Percentiles rank a stretch among this genome's conserved stretches.
Conservation (phyloP, 2,888 invertebrate species). For the Chloroclystis v-ata region DNA sequence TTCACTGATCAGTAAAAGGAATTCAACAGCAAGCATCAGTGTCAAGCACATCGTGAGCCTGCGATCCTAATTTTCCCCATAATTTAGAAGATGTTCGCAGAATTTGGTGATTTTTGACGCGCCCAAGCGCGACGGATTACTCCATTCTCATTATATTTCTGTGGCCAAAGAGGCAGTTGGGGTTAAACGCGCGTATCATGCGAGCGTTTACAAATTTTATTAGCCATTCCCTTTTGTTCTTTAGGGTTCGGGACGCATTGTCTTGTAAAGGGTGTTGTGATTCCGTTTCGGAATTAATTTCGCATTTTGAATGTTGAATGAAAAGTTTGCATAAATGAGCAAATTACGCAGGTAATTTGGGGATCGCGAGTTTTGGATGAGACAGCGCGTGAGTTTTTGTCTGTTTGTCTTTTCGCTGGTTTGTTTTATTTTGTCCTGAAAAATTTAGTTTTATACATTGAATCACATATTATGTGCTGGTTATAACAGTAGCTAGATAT, state of each 20-base stretch:
- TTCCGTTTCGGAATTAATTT: conserved; percentile 20
- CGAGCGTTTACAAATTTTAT: conserved; percentile 74
- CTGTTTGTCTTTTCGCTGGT: background rate
- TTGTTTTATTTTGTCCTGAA: too few relatives aligned
- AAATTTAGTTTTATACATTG: too few relatives aligned
- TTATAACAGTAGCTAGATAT: too few relatives aligned
- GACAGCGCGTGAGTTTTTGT: background rate
- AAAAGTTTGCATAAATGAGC: conserved; percentile 21
- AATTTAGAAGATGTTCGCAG: conserved; percentile 15
- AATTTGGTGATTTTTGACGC: conserved; percentile 33
- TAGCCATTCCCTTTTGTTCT: conserved; percentile 60
- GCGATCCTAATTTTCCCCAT: conserved; percentile 9
- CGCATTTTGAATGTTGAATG: conserved; percentile 21
- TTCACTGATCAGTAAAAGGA: too few relatives aligned
- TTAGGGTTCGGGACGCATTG: conserved; percentile 26
- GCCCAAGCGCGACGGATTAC: conserved; percentile 52
- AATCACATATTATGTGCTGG: too few relatives aligned
- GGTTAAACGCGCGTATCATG: conserved; percentile 73
- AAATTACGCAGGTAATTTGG: conserved; percentile 21
- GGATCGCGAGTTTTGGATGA: conserved; percentile 16
- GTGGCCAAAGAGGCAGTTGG: conserved; percentile 49
- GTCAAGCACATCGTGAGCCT: conserved; percentile 11
- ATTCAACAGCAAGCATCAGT: conserved; percentile 2
- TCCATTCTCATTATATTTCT: conserved; percentile 57
- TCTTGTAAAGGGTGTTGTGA: conserved; percentile 25